Conservation (phyloP, 1,140 invertebrate species). For the Capitella teleta region DNA sequence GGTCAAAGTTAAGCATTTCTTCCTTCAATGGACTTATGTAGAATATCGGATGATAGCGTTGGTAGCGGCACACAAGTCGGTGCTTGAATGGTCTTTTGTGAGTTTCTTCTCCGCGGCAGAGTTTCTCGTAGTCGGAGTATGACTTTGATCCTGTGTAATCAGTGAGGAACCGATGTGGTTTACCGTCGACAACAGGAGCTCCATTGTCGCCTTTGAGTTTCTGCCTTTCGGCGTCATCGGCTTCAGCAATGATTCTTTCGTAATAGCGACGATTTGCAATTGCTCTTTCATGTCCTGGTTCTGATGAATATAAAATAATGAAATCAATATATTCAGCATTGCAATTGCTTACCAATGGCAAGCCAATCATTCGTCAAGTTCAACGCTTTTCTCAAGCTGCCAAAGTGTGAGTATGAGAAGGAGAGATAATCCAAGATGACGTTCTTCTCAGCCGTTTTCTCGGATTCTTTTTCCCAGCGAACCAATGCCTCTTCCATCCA, state of each 20-base stretch:
- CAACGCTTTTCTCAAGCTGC: too few relatives aligned
- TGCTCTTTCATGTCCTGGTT: slow-evolving; percentile 71
- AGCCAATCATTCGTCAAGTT: too few relatives aligned
- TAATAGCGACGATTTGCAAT: slow-evolving; percentile 76
- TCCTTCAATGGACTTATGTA: slow-evolving; percentile 78
- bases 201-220: not conserved
- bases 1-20: slow-evolving; percentile 74
- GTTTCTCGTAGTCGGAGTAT: slow-evolving; percentile 58
- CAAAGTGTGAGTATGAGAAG: too few relatives aligned
- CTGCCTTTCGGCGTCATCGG: slow-evolving; percentile 23
- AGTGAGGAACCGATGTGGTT: slow-evolving; percentile 21
- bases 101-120: slow-evolving; percentile 75
- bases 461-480: not conserved
- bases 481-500: not conserved
- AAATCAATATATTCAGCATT: too few relatives aligned
- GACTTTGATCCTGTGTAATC: slow-evolving; percentile 28
- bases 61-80: slow-evolving; percentile 78
- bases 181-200: not conserved
- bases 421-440: not conserved
- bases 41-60: slow-evolving; percentile 56
- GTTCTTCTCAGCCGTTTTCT: not conserved
- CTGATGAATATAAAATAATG: too few relatives aligned
- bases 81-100: too few relatives aligned
- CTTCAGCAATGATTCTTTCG: slow-evolving; percentile 52
- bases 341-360: too few relatives aligned